A percentile compares a stretch with the other conserved stretches of the same genome.
Evolutionary conservation across 37 sponge, comb jelly and placozoan species (phyloP).

Genomic region (Eunapius fragilis): DNA sequence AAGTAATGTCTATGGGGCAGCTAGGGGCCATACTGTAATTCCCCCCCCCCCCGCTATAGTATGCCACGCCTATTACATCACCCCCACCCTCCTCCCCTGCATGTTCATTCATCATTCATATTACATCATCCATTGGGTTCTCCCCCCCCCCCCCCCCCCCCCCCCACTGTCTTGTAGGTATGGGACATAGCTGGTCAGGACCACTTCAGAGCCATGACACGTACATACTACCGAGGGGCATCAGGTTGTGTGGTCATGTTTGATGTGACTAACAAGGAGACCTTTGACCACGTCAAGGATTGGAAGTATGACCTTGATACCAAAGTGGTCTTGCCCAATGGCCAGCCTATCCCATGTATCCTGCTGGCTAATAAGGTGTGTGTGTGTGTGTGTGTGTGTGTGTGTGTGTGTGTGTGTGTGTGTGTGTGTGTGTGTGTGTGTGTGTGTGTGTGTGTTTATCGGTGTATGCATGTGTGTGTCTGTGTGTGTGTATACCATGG

Average conservation of each 20-base stretch:
- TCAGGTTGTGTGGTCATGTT: conserved; percentile 72
- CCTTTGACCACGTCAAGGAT: conserved; percentile 27
- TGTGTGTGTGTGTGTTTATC: neutral
- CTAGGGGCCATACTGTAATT: too few species aligned
- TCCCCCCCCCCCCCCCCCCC: neutral
- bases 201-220: conserved; percentile 22
- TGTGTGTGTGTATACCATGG: too few species aligned
- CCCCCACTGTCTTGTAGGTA: conserved; percentile 7
- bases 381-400: neutral
- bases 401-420: neutral
- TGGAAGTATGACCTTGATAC: conserved; percentile 68
- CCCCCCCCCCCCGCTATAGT: too few species aligned
- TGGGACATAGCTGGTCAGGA: conserved; percentile 65
- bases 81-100: too few species aligned
- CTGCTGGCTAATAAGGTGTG: conserved; percentile 71
- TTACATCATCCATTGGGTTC: too few species aligned
- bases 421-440: neutral
- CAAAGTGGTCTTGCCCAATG: conserved; percentile 57
- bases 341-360: conserved; percentile 40
- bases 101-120: too few species aligned
- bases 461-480: neutral
- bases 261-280: conserved; percentile 51
- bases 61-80: too few species aligned
- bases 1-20: too few species aligned
- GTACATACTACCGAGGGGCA: conserved; percentile 61